Percentiles rank a stretch among this genome's conserved stretches.
Evolutionary conservation across 2,113 vertebrate species (phyloP).

Genomic region (Campylomormyrus tamandua): DNA sequence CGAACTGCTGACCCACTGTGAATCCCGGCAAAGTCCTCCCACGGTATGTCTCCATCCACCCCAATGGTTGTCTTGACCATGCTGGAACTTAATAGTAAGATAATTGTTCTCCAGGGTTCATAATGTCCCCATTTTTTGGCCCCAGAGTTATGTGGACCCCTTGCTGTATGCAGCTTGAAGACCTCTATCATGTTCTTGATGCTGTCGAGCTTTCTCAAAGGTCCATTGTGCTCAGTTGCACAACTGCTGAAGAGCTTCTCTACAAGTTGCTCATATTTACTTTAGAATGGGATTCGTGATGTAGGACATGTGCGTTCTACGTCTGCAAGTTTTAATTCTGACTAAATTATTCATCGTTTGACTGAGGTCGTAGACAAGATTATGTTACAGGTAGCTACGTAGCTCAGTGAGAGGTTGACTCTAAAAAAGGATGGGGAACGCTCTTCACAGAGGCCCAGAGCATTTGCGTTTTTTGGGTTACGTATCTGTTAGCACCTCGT

Average conservation of each 20-base stretch:
- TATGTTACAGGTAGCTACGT: not conserved
- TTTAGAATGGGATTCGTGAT: not conserved
- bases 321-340: not conserved
- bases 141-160: not conserved
- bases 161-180: not conserved
- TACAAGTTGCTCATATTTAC: not conserved
- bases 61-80: not conserved
- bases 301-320: not conserved
- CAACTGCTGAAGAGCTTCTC: not conserved
- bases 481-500: not conserved
- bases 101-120: not conserved
- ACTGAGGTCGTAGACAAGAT: not conserved
- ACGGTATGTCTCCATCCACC: slow-evolving; percentile 49
- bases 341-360: not conserved
- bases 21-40: slow-evolving; percentile 68
- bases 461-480: not conserved
- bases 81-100: not conserved
- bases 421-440: not conserved
- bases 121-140: not conserved
- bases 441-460: not conserved
- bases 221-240: not conserved
- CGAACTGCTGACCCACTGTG: slow-evolving; percentile 80
- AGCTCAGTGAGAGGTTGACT: not conserved
- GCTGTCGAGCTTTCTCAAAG: no score
- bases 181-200: not conserved